phyloP scores from a whole-genome alignment of 1,140 invertebrate genomes.

The Triops longicaudatus region DNA sequence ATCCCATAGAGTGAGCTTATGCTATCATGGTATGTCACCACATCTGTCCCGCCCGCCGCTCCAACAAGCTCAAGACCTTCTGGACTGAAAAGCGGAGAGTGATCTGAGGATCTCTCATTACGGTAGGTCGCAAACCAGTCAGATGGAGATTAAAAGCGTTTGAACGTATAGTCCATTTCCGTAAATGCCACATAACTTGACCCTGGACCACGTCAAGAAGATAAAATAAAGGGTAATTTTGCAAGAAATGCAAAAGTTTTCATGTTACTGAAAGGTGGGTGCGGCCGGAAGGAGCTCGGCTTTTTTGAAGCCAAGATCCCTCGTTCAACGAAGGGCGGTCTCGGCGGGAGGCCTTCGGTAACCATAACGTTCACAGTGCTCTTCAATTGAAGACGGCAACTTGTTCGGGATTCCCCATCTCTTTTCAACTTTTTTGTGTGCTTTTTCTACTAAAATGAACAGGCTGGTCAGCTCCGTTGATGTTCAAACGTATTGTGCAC shows the following conservation, averaged over 20 bases:
- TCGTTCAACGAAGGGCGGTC: slow-evolving; percentile 1
- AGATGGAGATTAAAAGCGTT: not conserved
- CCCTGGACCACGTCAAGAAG: not conserved
- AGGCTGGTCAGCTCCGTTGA: not conserved
- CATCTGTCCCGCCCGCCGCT: not conserved
- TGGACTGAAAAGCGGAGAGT: not conserved
- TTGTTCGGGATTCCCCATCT: not conserved
- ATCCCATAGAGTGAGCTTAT: not conserved
- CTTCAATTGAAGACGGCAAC: not conserved
- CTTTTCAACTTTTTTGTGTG: not conserved
- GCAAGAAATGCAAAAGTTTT: not conserved
- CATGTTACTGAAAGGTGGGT: not conserved
- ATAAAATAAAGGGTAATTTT: not conserved
- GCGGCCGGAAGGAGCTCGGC: slow-evolving; percentile 12
- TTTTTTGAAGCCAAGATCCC: not conserved
- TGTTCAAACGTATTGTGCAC: not conserved
- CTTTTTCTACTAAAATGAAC: not conserved
- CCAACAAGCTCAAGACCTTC: not conserved
- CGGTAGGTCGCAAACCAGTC: not conserved
- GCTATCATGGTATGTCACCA: slow-evolving; percentile 8
- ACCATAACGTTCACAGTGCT: not conserved
- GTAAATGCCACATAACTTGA: slow-evolving; percentile 3
- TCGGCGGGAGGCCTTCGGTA: not conserved
- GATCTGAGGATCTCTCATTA: not conserved
- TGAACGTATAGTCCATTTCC: not conserved